Evolutionary conservation across 2,113 vertebrate species (phyloP), one percentile per base, ranked within the genome.

Genomic region (Riparia riparia): DNA sequence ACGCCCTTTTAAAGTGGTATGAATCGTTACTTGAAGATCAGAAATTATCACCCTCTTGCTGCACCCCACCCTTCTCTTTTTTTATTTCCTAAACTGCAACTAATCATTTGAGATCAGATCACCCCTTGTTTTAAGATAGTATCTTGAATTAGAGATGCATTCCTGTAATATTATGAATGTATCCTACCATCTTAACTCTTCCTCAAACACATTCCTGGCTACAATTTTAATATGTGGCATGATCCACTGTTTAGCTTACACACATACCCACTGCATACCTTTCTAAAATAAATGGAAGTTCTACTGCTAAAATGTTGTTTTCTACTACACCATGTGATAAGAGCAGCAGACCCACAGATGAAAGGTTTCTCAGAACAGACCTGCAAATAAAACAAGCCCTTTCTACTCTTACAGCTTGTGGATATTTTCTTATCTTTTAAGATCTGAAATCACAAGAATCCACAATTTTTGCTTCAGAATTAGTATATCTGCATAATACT

Each of bases 21-120:
- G 6, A 91, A 31, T 82, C 65, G 53, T 29, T 77, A 81, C 22
- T 24, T 44, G 41, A 42, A 68, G 18, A 68, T 28, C 41, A 72
- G 26, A 90, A 80, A 77, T 14, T 44, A 14, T 37, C 28, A 28
- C 14, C 8, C 17, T 54, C 20, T 41, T 56, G 21, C 34, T 60
- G 34, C 32, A 22, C 2, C 3, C 7, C 7, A 12, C 6, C 3
- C 6, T 9, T 11, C 14, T 3, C 3, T 6, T 11, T 25, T 12
- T 34, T 28, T 34, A 56, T 51, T 41, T 20, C 6, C 47, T 74
- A 54, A 71, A 58, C 4, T 71, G 37, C 34, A 58, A 14, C 18
- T 32, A 37, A 32, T 51, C 20, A 37, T 1, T 37, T 56, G 56
- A 21, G 32, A 51, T 79, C 18, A 81, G 17, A 70, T 64, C 13